phyloP scores from a whole-genome alignment of 2,888 invertebrate genomes.

The Andrena chrysosceles region DNA sequence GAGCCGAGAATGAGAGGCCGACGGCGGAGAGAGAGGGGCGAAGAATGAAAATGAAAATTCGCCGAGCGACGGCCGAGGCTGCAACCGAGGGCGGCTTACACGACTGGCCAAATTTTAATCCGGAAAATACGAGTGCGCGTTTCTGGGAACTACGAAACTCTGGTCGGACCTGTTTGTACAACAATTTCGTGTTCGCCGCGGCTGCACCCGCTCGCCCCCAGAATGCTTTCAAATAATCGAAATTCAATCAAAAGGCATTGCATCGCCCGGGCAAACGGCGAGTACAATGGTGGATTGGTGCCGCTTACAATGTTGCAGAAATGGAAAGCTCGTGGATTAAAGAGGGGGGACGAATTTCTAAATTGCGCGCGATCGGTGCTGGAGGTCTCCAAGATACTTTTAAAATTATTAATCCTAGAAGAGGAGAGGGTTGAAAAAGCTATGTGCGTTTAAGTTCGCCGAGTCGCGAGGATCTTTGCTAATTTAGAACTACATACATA shows the following conservation, averaged over 20 bases:
- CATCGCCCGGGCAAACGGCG: conserved; percentile 20
- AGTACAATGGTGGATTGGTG: conserved; percentile 8
- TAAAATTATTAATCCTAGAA: neutral
- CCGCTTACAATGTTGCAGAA: neutral
- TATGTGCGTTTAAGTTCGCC: neutral
- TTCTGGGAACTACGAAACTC: conserved; percentile 42
- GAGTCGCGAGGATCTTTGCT: conserved; percentile 33
- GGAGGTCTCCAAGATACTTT: neutral
- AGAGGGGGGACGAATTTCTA: conserved; percentile 4
- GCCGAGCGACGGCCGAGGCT: conserved; percentile 1
- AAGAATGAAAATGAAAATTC: conserved; percentile 50
- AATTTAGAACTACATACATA: conserved; percentile 16
- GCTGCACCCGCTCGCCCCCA: conserved; percentile 22
- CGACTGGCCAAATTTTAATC: conserved; percentile 47
- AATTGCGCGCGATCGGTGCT: neutral
- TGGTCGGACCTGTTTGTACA: conserved; percentile 38
- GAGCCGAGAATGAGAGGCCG: conserved; percentile 25
- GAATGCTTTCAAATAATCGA: conserved; percentile 62
- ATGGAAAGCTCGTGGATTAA: conserved; percentile 33
- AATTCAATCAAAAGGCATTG: conserved; percentile 65
- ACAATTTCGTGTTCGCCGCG: conserved; percentile 49
- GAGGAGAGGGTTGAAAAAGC: neutral
- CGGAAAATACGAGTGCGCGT: conserved; percentile 46
- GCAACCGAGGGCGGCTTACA: conserved; percentile 17
- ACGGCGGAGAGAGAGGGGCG: neutral